phyloP scores from a whole-genome alignment of 53 echinoderm and acorn worm species.

The Hippasteria phrygiana region DNA sequence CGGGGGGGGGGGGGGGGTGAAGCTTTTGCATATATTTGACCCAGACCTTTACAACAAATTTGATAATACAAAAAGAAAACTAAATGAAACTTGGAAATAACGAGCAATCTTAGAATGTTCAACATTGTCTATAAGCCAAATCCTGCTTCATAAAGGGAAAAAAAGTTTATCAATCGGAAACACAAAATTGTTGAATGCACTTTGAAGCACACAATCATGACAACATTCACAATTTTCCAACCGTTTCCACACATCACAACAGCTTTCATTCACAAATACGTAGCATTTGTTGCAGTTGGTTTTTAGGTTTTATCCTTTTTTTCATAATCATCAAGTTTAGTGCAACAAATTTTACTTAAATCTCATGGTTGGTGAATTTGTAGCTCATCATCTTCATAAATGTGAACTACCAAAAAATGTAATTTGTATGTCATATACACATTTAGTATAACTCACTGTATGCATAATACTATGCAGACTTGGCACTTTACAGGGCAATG shows the following conservation, averaged over 20 bases:
- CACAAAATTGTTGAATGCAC: background rate
- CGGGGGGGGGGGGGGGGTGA: background rate
- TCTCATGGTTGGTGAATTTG: too few species aligned
- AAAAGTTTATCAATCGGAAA: too few species aligned
- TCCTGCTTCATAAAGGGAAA: background rate
- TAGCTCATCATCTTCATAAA: too few species aligned
- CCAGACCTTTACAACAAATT: slow-evolving; percentile 83
- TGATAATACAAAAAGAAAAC: background rate
- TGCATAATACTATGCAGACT: too few species aligned
- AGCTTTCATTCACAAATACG: background rate
- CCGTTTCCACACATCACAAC: background rate
- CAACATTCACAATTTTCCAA: background rate
- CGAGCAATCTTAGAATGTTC: background rate
- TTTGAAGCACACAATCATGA: background rate
- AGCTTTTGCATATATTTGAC: slow-evolving; percentile 80
- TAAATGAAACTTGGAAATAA: background rate
- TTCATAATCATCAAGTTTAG: background rate
- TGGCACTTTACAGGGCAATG: too few species aligned
- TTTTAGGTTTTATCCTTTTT: background rate
- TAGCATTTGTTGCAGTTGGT: background rate
- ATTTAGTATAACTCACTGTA: too few species aligned
- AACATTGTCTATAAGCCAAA: background rate
- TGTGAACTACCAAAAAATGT: too few species aligned
- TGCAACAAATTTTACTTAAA: background rate
- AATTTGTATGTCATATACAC: too few species aligned